Conservation (phyloP, 2,113 vertebrate species). For the Pseudorasbora parva region DNA sequence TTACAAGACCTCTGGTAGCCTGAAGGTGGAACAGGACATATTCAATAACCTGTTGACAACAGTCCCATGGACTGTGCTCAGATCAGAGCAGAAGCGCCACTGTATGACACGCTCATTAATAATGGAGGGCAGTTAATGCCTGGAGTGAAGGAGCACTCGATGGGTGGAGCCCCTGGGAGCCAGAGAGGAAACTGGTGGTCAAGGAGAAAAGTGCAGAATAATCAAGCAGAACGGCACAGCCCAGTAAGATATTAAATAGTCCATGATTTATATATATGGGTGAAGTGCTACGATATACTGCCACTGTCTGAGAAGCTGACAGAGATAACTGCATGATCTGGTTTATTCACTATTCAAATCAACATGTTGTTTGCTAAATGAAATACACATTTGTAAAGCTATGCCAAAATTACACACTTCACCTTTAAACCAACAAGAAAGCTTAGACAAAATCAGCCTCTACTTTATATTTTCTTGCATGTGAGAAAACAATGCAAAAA, state of each 20-base stretch:
- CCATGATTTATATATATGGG: conserved; percentile 4
- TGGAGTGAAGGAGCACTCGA: conserved; percentile 56
- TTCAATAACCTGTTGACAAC: conserved; percentile 55
- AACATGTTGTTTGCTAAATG: background rate
- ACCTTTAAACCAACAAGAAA: background rate
- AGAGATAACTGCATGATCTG: background rate
- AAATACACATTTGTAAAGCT: background rate
- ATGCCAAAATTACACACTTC: background rate
- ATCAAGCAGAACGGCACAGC: conserved; percentile 26
- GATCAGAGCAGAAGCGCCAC: conserved; percentile 54
- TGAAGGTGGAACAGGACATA: conserved; percentile 57
- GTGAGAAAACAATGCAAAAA: background rate
- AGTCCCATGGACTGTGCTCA: conserved; percentile 62
- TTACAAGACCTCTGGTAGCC: conserved; percentile 26
- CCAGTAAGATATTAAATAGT: conserved; percentile 25
- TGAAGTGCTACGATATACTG: background rate
- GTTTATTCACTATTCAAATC: background rate
- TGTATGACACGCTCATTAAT: conserved; percentile 68
- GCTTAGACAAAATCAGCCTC: background rate
- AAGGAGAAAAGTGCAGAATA: conserved; percentile 48
- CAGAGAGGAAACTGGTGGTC: conserved; percentile 45
- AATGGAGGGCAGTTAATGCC: conserved; percentile 66
- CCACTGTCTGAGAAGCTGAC: background rate
- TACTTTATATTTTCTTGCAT: background rate
- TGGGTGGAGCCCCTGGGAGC: conserved; percentile 54